Percentiles rank a stretch among this genome's conserved stretches.
Conservation (phyloP, 2,888 invertebrate genomes). For the Eulithis testata region DNA sequence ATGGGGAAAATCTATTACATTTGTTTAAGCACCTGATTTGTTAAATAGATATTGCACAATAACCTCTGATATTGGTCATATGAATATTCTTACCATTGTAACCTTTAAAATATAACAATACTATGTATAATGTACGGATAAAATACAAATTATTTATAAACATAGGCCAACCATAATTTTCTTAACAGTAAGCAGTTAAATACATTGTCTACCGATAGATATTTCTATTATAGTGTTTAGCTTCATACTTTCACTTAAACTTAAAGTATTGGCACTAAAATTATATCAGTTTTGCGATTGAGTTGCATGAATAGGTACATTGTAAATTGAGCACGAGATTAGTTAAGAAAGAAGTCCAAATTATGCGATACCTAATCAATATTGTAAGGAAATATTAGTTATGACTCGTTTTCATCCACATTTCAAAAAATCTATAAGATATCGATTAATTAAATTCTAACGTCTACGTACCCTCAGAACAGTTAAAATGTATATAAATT, state of each 20-base stretch:
- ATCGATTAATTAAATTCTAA: constrained; percentile 76
- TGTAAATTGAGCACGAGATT: constrained; percentile 60
- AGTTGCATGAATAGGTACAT: constrained; percentile 46
- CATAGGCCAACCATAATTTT: constrained; percentile 78
- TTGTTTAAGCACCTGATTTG: constrained; percentile 67
- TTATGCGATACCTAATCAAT: constrained; percentile 37
- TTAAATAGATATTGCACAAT: constrained; percentile 70
- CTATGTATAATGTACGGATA: constrained; percentile 58
- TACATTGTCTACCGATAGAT: constrained; percentile 53
- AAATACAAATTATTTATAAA: constrained; percentile 68
- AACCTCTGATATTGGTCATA: constrained; percentile 42
- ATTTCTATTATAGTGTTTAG: constrained; percentile 54
- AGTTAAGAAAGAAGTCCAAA: constrained; percentile 39
- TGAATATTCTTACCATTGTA: constrained; percentile 43
- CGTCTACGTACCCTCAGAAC: constrained; percentile 83
- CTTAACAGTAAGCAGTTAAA: constrained; percentile 55
- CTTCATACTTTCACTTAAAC: constrained; percentile 66
- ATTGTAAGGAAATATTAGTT: constrained; percentile 50
- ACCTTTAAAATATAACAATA: constrained; percentile 45
- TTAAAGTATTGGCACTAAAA: constrained; percentile 81
- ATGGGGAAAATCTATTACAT: constrained; percentile 53
- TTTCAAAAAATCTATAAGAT: constrained; percentile 49
- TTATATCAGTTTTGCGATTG: constrained; percentile 62
- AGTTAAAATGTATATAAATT: constrained; percentile 83
- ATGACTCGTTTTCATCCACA: constrained; percentile 52